Evolutionary conservation across 2,797 vertebrate species (phyloP).

Genomic region (Gobionotothen gibberifrons): DNA sequence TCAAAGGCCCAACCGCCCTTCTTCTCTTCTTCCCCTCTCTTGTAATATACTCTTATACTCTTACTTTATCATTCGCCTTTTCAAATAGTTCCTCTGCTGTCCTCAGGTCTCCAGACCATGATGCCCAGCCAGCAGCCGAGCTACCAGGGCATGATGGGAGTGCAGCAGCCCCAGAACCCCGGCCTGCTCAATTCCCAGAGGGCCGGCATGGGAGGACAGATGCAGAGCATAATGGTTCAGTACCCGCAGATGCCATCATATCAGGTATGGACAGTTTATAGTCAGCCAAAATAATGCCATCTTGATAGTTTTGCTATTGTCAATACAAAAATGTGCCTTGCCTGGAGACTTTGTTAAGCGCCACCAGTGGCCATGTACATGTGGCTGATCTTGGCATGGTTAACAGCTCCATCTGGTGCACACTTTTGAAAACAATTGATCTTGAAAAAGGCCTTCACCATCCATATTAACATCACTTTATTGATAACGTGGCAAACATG

Average conservation of each 20-base stretch:
- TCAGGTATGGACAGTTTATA: constrained; percentile 84
- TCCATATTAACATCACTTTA: background rate
- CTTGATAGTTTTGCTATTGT: no score
- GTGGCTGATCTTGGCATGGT: background rate
- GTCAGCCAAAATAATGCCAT: background rate
- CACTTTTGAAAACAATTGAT: background rate
- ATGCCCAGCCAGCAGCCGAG: constrained; percentile 94
- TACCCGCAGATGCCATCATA: constrained; percentile 97
- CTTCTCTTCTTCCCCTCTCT: background rate
- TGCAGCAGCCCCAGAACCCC: constrained; percentile 93
- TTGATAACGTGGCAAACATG: background rate
- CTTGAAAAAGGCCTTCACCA: background rate
- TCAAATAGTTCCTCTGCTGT: background rate
- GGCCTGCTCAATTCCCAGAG: constrained; percentile 92
- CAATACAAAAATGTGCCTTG: background rate
- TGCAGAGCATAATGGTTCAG: constrained; percentile 98
- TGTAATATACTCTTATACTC: background rate
- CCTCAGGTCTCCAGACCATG: constrained; percentile 93
- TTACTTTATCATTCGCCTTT: constrained; percentile 6
- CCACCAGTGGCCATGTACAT: background rate
- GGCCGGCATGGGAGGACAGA: constrained; percentile 89
- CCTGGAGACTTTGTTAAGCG: background rate
- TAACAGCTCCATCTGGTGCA: constrained; percentile 51
- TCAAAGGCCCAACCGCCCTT: background rate
- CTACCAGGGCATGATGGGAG: constrained; percentile 95